Conservation (phyloP, 2,113 vertebrate species). For the Strigops habroptila region DNA sequence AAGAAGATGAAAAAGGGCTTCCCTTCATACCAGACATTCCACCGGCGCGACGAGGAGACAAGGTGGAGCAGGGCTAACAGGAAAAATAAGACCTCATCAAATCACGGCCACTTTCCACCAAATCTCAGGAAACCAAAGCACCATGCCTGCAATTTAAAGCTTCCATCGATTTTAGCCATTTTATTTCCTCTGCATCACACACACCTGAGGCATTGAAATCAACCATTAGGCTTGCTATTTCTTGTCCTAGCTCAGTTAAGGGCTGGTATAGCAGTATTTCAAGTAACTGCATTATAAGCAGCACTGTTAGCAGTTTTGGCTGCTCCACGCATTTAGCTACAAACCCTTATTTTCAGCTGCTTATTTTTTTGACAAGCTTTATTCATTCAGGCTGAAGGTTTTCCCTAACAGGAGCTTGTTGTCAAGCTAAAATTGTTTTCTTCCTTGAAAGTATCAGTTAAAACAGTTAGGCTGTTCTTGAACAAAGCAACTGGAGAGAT, state of each 20-base stretch:
- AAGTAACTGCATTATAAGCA: not conserved
- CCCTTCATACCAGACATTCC: slow-evolving; percentile 45
- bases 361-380: not conserved
- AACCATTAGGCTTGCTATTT: not conserved
- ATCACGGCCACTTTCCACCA: not conserved
- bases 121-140: not conserved
- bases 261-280: not conserved
- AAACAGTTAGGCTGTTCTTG: not conserved
- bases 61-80: not conserved
- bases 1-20: not conserved
- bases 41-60: fast-evolving
- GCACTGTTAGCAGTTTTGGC: not conserved
- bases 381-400: not conserved
- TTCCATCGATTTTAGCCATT: not conserved
- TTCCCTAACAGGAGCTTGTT: not conserved
- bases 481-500: not conserved
- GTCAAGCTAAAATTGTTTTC: not conserved
- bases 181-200: not conserved
- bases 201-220: not conserved
- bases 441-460: not conserved
- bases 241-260: not conserved
- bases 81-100: slow-evolving; percentile 9
- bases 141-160: not conserved
- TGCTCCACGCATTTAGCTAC: not conserved
- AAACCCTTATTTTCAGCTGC: not conserved